These are phyloP conservation scores for Ceratina australensis DNA, from an alignment of 1,140 invertebrate species.

Conservation along the genomic window DNA sequence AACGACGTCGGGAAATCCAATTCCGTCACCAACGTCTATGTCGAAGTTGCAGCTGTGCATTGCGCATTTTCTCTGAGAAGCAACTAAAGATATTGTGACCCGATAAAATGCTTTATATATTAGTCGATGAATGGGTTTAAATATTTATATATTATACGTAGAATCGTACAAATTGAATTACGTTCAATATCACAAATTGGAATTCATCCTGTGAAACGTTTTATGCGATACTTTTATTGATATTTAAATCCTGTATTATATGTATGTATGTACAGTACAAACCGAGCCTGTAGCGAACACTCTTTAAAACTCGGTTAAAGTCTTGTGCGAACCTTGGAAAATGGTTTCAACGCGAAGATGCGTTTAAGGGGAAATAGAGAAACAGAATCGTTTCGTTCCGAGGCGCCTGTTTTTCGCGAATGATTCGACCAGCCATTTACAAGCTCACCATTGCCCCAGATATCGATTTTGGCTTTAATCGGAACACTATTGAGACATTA, in stretches of 20 bases:
- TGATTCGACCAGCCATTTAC: constrained; percentile 37
- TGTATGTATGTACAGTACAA: not conserved
- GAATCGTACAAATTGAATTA: too few relatives aligned
- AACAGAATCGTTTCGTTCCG: not conserved
- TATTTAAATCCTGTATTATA: too few relatives aligned
- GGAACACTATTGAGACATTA: constrained; percentile 18
- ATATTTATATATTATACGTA: too few relatives aligned
- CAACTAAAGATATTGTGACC: not conserved
- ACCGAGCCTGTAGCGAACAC: not conserved
- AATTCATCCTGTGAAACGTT: too few relatives aligned
- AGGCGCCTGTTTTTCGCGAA: constrained; percentile 3
- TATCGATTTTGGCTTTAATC: constrained; percentile 57
- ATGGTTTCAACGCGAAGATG: not conserved
- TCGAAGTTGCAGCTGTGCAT: not conserved
- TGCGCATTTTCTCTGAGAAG: not conserved
- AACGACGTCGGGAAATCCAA: constrained; percentile 2
- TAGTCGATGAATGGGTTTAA: too few relatives aligned
- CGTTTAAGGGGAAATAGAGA: not conserved
- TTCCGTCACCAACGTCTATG: not conserved
- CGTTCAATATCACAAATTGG: not conserved
- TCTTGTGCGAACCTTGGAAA: not conserved
- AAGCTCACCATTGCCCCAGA: constrained; percentile 14
- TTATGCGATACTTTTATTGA: too few relatives aligned
- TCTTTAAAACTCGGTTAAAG: not conserved
- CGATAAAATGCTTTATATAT: too few relatives aligned